Conservation (phyloP, 2,113 vertebrate genomes). For the Protobothrops mucrosquamatus region DNA sequence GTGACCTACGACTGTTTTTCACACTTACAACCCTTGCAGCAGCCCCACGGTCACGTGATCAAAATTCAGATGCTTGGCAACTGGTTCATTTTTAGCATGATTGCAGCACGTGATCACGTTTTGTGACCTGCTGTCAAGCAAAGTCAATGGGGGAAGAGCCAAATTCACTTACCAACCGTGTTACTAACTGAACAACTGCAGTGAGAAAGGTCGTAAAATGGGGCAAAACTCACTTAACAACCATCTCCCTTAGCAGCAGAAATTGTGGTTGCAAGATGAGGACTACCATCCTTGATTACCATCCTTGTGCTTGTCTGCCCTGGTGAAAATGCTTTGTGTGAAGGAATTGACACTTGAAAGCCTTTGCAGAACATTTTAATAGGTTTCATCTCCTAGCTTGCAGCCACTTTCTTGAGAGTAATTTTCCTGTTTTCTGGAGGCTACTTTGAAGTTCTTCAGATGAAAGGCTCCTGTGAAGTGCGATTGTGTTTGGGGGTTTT, state of each 20-base stretch:
- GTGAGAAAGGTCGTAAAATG: not conserved
- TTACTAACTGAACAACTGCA: not conserved
- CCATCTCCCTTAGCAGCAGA: not conserved
- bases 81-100: no score
- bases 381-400: constrained; percentile 39
- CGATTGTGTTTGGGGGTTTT: constrained; percentile 5
- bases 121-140: no score
- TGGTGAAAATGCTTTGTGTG: not conserved
- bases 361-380: not conserved
- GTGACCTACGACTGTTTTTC: no score
- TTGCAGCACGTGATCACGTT: no score
- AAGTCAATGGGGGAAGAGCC: no score
- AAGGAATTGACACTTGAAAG: constrained; percentile 38
- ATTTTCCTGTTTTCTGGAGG: constrained; percentile 28
- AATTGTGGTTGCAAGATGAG: not conserved
- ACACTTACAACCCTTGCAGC: not conserved
- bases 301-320: not conserved
- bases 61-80: no score
- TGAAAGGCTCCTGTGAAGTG: constrained; percentile 36
- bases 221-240: not conserved
- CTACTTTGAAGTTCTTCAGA: constrained; percentile 60
- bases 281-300: not conserved
- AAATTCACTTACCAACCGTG: no score
- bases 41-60: no score
- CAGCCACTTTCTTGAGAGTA: constrained; percentile 44